Conservation (phyloP, 92 coral and sea anemone genomes). For the Diadumene lineata region DNA sequence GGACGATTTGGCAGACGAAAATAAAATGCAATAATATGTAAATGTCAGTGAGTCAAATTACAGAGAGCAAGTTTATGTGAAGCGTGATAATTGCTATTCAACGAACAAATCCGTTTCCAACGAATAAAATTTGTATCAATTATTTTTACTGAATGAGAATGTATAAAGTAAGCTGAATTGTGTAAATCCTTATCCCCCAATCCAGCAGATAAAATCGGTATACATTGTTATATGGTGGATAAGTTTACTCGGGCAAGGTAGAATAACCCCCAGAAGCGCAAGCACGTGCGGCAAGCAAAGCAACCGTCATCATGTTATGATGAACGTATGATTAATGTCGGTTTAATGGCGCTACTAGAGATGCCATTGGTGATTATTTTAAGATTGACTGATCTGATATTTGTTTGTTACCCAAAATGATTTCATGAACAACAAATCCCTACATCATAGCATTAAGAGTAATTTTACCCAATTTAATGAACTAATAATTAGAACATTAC, state of each 20-base stretch:
- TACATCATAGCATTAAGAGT: not conserved
- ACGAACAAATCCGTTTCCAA: no score
- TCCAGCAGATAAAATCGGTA: no score
- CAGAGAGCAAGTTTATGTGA: no score
- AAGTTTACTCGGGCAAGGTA: no score
- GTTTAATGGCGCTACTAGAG: not conserved
- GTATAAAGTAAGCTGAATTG: no score
- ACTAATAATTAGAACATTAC: not conserved
- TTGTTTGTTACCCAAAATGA: not conserved
- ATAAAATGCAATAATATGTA: not conserved
- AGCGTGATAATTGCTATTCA: no score
- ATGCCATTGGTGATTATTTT: not conserved
- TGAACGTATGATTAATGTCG: not conserved
- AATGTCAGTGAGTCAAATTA: no score
- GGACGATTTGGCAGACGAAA: not conserved
- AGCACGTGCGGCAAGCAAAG: not conserved
- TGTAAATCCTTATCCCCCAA: no score
- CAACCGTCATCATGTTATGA: not conserved
- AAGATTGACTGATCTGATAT: not conserved
- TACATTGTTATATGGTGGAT: no score
- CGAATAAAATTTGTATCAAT: no score
- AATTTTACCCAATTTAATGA: not conserved
- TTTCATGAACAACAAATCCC: not conserved
- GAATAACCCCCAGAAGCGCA: not conserved
- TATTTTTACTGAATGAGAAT: no score